phyloP scores from a whole-genome alignment of 2,888 invertebrate species.

The Tinea semifulvella region DNA sequence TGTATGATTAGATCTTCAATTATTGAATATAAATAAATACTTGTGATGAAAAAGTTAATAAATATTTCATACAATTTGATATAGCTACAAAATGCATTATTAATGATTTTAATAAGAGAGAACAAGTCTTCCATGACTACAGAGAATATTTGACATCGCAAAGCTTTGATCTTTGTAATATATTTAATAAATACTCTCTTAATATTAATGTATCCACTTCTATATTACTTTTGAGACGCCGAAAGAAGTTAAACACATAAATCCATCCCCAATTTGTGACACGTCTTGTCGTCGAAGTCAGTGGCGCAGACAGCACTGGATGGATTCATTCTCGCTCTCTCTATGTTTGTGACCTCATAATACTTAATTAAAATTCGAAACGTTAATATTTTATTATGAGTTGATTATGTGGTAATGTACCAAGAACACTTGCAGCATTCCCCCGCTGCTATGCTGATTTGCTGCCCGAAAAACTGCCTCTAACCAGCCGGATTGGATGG shows the following conservation, averaged over 20 bases:
- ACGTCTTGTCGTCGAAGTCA: conserved; percentile 8
- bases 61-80: no score
- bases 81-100: no score
- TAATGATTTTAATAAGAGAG: background rate
- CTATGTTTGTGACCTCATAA: background rate
- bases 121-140: conserved; percentile 1
- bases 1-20: no score
- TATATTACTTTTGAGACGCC: conserved; percentile 4
- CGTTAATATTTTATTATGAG: no score
- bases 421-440: no score
- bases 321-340: background rate
- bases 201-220: conserved; percentile 7
- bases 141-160: conserved; percentile 2
- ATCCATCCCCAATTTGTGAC: conserved; percentile 11
- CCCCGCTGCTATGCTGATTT: no score
- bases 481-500: no score
- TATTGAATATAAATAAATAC: no score
- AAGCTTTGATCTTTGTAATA: background rate
- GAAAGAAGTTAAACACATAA: conserved; percentile 11
- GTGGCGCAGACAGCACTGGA: background rate
- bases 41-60: no score
- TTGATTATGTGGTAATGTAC: background rate
- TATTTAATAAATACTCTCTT: conserved; percentile 3
- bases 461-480: no score
- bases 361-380: no score